A percentile compares a stretch with the other conserved stretches of the same genome.
Evolutionary conservation across 1,140 invertebrate species (phyloP).

Genomic region (Bombus vancouverensis): DNA sequence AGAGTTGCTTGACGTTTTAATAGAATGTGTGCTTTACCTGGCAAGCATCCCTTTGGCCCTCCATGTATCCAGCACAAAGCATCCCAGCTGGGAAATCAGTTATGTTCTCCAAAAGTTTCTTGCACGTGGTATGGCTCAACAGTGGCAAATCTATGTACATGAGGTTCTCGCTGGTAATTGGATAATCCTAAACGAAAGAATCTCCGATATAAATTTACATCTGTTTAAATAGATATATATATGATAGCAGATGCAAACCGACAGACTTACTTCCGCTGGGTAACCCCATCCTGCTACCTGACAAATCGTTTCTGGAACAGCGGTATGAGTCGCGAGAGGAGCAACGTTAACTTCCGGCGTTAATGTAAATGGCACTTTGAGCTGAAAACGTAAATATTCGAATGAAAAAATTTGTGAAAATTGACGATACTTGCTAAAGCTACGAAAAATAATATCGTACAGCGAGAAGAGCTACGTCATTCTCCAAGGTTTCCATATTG

Average conservation of each 20-base stretch:
- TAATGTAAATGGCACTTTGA: slow-evolving; percentile 45
- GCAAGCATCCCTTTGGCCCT: slow-evolving; percentile 88
- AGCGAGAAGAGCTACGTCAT: slow-evolving; percentile 72
- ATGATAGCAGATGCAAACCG: neutral
- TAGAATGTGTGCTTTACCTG: slow-evolving; percentile 80
- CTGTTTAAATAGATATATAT: no score
- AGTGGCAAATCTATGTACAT: slow-evolving; percentile 80
- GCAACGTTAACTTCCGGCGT: slow-evolving; percentile 36
- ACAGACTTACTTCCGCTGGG: slow-evolving; percentile 59
- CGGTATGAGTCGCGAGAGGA: neutral
- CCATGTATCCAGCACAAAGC: slow-evolving; percentile 87
- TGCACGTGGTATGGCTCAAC: slow-evolving; percentile 72
- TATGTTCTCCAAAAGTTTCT: slow-evolving; percentile 66
- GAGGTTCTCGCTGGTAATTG: slow-evolving; percentile 62
- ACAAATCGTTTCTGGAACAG: slow-evolving; percentile 64
- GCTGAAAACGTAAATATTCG: slow-evolving; percentile 21
- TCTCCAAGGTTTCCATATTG: slow-evolving; percentile 40
- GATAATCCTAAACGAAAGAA: slow-evolving; percentile 47
- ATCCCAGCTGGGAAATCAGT: slow-evolving; percentile 85
- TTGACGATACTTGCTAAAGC: no score
- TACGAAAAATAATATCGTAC: slow-evolving; percentile 49
- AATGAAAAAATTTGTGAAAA: neutral
- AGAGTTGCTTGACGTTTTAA: neutral
- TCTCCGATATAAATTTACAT: neutral
- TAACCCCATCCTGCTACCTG: slow-evolving; percentile 81